Conservation (phyloP, 2,888 invertebrate genomes). For the Nineta flava region DNA sequence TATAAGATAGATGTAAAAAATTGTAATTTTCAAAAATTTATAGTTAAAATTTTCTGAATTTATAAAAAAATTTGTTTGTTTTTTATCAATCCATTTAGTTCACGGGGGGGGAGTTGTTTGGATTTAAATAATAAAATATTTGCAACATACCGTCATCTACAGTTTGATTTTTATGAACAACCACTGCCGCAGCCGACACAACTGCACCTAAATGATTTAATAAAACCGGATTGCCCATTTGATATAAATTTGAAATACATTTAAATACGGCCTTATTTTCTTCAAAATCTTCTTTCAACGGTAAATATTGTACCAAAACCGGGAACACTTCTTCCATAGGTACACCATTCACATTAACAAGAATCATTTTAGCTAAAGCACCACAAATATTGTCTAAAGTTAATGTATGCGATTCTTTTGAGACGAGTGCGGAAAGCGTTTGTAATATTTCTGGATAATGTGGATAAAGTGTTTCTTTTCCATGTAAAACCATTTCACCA, state of each 20-base stretch:
- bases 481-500: slow-evolving; percentile 53
- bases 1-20: too few relatives aligned
- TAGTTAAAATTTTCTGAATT: too few relatives aligned
- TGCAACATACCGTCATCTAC: slow-evolving; percentile 30
- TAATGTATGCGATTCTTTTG: slow-evolving; percentile 44
- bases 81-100: too few relatives aligned
- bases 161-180: slow-evolving; percentile 38
- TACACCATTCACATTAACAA: slow-evolving; percentile 41
- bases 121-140: background rate
- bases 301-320: slow-evolving; percentile 50
- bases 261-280: slow-evolving; percentile 55
- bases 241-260: slow-evolving; percentile 45
- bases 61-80: too few relatives aligned
- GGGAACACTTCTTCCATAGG: slow-evolving; percentile 60
- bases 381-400: slow-evolving; percentile 65
- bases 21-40: too few relatives aligned
- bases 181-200: slow-evolving; percentile 34
- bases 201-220: slow-evolving; percentile 34
- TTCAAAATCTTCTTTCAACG: slow-evolving; percentile 54
- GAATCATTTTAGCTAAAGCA: slow-evolving; percentile 56
- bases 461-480: slow-evolving; percentile 45
- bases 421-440: slow-evolving; percentile 45
- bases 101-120: too few relatives aligned
- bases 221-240: slow-evolving; percentile 39
- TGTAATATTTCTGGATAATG: slow-evolving; percentile 48